Base-by-base conservation (phyloP, 2,888 invertebrate species). In the Campoplex capitator region DNA sequence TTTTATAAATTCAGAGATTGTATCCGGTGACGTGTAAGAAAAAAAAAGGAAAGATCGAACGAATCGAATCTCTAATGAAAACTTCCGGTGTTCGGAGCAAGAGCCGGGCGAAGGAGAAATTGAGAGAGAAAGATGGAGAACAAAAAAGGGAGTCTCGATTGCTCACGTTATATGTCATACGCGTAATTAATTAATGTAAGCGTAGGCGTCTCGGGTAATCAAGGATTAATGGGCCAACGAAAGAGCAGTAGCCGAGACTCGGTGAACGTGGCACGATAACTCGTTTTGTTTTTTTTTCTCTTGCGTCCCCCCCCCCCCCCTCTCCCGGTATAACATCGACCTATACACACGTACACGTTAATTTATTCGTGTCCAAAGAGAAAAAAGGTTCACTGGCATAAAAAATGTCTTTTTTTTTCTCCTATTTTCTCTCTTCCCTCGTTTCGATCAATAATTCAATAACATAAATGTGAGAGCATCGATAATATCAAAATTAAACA, bases 151-250 rank as follows among this genome's bases (percentile, higher is more conserved):
- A 75, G 73, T 67, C 35, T 62, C 68, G 74, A 58, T 23, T 74
- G 79, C 48, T 74, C 68, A 65, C 73, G 65, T 78, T 78, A 75
- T 58, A 78, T 51, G 48, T 51, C 67, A 70, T 76, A 68, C 71
- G 73, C 73, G 83, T 84, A 84, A 84, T 79, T 84, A 84, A 84
- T 84, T 84, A 79, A 84, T 74, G 79, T 79, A 84, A 68, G 79
- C 84, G 79, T 79, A 58, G 84, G 84, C 84, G 84, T 84, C 78
- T 68, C 84, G 78, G 84, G 67, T 84, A 84, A 84, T 84, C 84
- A 78, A 74, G 78, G 74, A 84, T 84, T 79, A 84, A 84, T 84
- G 78, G 84, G 84, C 32, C 84, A 67, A 68, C 74, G 56, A 70
- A 78, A 54, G 84, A 70, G 70, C 65, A 48, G 78, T 83, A 78